phyloP scores from a whole-genome alignment of 2,888 invertebrate species.

The Trichogramma evanescens region DNA sequence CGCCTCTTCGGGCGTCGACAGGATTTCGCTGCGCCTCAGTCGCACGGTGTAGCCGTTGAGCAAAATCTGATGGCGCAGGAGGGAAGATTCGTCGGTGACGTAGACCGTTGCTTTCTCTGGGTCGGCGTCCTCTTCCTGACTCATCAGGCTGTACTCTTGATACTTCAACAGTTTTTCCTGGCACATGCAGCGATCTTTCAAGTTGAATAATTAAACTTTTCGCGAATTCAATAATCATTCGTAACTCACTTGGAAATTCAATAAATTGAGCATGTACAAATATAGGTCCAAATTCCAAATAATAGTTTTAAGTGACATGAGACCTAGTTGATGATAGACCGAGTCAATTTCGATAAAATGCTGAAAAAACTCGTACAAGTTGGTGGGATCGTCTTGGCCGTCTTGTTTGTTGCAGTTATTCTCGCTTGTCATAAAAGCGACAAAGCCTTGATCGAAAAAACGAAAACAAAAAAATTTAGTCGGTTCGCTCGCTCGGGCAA shows the following conservation, averaged over 20 bases:
- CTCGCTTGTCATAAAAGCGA: conserved; percentile 33
- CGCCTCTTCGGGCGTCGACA: conserved; percentile 30
- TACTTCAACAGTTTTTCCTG: conserved; percentile 35
- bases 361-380: conserved; percentile 34
- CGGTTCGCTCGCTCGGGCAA: not conserved
- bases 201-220: not conserved
- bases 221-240: not conserved
- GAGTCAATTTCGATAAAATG: conserved; percentile 34
- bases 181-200: conserved; percentile 3
- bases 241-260: conserved; percentile 37
- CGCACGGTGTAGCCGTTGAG: conserved; percentile 33
- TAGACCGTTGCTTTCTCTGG: conserved; percentile 13
- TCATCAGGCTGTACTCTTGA: conserved; percentile 28
- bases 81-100: conserved; percentile 36
- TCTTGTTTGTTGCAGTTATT: conserved; percentile 29
- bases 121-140: not conserved
- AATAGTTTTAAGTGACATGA: conserved; percentile 34
- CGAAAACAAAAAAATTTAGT: not conserved
- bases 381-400: conserved; percentile 30
- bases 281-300: conserved; percentile 42
- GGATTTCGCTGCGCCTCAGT: conserved; percentile 24
- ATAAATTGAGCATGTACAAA: conserved; percentile 30
- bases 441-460: conserved; percentile 31
- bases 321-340: conserved; percentile 37
- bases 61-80: conserved; percentile 36